Conservation (phyloP, 1,140 invertebrate genomes). For the Oncopodura yosiiana region DNA sequence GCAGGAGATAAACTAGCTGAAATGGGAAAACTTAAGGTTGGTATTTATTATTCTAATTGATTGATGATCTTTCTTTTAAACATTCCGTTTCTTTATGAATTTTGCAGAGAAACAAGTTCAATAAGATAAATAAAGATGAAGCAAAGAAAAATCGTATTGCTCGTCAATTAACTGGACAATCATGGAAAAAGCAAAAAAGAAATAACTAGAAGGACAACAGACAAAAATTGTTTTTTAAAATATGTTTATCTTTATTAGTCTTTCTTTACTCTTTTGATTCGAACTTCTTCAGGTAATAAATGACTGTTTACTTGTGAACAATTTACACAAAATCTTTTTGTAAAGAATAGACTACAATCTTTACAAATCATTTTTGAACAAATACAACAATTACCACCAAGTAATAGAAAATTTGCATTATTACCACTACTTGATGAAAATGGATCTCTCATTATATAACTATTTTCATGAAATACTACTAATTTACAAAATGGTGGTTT, state of each 20-base stretch:
- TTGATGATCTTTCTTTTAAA: neutral
- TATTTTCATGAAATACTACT: slow-evolving; percentile 54
- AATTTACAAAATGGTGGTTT: slow-evolving; percentile 57
- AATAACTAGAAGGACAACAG: neutral
- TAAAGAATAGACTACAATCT: slow-evolving; percentile 70
- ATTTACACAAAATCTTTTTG: slow-evolving; percentile 56
- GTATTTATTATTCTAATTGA: neutral
- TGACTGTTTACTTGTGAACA: slow-evolving; percentile 53
- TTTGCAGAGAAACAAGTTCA: slow-evolving; percentile 22
- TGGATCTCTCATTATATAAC: slow-evolving; percentile 72
- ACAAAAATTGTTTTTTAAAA: no score
- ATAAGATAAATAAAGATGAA: slow-evolving; percentile 20
- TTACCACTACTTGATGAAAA: slow-evolving; percentile 52
- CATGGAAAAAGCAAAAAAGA: neutral
- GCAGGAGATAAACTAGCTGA: slow-evolving; percentile 17
- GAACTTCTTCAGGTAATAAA: slow-evolving; percentile 56
- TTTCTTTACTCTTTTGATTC: slow-evolving; percentile 43
- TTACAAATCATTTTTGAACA: slow-evolving; percentile 62
- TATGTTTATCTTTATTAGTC: slow-evolving; percentile 10
- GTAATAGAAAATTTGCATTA: slow-evolving; percentile 56
- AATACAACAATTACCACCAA: slow-evolving; percentile 60
- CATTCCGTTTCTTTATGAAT: neutral
- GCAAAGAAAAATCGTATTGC: slow-evolving; percentile 18
- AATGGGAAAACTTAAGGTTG: slow-evolving; percentile 31
- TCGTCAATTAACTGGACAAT: slow-evolving; percentile 13